Conservation (phyloP, 2,888 invertebrate genomes). For the Aricia artaxerxes region DNA sequence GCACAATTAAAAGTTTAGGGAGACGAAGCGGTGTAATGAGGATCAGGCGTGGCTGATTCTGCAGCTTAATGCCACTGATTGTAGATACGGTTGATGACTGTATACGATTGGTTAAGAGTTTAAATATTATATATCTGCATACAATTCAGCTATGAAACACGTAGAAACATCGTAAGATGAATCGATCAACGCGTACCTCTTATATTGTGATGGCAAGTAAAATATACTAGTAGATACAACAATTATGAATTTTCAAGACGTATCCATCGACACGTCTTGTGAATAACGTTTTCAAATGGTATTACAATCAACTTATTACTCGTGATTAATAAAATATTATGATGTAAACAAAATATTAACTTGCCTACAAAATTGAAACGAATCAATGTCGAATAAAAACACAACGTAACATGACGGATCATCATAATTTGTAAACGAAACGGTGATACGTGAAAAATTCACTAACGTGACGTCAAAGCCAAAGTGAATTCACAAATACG, state of each 20-base stretch:
- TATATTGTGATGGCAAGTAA: too few relatives aligned
- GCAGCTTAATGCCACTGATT: conserved; percentile 37
- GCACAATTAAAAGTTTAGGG: conserved; percentile 55
- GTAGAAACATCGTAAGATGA: too few relatives aligned
- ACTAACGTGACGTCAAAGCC: conserved; percentile 12
- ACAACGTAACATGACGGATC: not conserved
- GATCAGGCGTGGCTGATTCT: conserved; percentile 44
- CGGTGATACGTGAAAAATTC: not conserved
- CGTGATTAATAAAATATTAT: too few relatives aligned
- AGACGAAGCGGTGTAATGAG: conserved; percentile 52
- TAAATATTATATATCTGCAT: too few relatives aligned
- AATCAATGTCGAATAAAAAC: not conserved
- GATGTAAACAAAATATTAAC: not conserved
- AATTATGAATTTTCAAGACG: too few relatives aligned
- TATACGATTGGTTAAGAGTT: not conserved
- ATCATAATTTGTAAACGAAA: not conserved
- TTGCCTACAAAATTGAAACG: not conserved
- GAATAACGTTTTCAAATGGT: not conserved
- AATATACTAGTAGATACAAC: too few relatives aligned
- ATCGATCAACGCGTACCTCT: too few relatives aligned
- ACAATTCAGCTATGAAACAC: too few relatives aligned
- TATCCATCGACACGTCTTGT: too few relatives aligned
- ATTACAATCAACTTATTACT: not conserved
- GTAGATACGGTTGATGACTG: conserved; percentile 29
- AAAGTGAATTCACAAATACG: conserved; percentile 27